Evolutionary conservation across 2,888 invertebrate species (phyloP), one percentile per base, ranked within the genome.

Genomic region (Anthrax anthrax): DNA sequence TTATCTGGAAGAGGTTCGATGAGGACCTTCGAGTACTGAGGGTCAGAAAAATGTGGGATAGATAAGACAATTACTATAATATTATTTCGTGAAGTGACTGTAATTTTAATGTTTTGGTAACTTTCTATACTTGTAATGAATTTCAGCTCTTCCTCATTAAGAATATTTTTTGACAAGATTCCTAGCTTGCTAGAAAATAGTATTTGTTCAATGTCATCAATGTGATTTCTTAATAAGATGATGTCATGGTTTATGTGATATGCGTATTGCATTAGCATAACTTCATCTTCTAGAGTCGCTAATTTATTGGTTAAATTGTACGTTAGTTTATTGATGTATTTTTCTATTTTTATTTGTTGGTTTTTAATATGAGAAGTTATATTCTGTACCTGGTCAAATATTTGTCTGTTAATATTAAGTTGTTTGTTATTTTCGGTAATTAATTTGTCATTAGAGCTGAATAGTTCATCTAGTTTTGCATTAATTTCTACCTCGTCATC

Each of bases 321-420:
- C n/a, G n/a, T n/a, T n/a, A n/a, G n/a, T n/a, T n/a, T n/a, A n/a
- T 43, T 43, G 16, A 39, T 34, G 37, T 54, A 51, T 37, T 48
- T 50, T 42, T 43, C 44, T 36, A 54, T 50, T 40, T 39, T 44
- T 42, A 2, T 38, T 41, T n/a, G n/a, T n/a, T n/a, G n/a, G n/a
- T n/a, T n/a, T n/a, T n/a, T n/a, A n/a, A n/a, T n/a, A n/a, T n/a
- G n/a, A n/a, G n/a, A n/a, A n/a, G n/a, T n/a, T n/a, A n/a, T n/a
- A n/a, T n/a, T n/a, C n/a, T n/a, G n/a, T n/a, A n/a, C n/a, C n/a
- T n/a, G n/a, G n/a, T n/a, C n/a, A n/a, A n/a, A n/a, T n/a, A n/a
- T n/a, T n/a, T n/a, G n/a, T n/a, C n/a, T n/a, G n/a, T n/a, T n/a
- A n/a, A n/a, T n/a, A n/a, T n/a, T n/a, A n/a, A n/a, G n/a, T n/a